A percentile compares a stretch with the other conserved stretches of the same genome.
Conservation (phyloP, 2,113 vertebrate genomes). For the Misgurnus anguillicaudatus region DNA sequence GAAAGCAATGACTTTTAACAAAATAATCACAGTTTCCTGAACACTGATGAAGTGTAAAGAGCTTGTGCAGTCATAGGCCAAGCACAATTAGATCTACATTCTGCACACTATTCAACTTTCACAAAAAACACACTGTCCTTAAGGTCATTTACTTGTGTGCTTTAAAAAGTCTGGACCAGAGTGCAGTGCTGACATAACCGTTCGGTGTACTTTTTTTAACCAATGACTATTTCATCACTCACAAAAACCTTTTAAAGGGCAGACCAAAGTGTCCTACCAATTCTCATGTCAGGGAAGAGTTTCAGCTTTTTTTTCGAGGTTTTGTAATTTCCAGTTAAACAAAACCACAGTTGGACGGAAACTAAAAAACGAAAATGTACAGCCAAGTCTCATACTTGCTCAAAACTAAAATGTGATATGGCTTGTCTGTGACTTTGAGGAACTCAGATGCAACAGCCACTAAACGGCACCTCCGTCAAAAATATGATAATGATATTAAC, state of each 20-base stretch:
- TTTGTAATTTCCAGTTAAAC: background rate
- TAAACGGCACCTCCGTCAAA: too few relatives aligned
- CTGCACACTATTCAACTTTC: background rate
- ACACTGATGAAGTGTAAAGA: background rate
- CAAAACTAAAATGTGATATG: background rate
- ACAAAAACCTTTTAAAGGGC: background rate
- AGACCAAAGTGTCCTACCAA: background rate
- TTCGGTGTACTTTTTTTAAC: background rate
- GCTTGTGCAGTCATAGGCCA: background rate
- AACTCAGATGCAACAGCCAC: background rate
- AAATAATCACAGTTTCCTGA: background rate
- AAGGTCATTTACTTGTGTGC: background rate
- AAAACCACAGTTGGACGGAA: background rate
- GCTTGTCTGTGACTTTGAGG: background rate
- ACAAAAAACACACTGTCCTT: conserved; percentile 5
- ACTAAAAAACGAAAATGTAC: background rate
- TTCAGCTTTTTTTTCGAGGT: background rate
- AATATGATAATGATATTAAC: too few relatives aligned
- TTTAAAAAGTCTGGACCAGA: background rate
- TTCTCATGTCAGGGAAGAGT: background rate
- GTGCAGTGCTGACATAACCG: conserved; percentile 7
- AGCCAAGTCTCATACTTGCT: background rate
- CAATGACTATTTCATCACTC: background rate
- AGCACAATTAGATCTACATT: background rate
- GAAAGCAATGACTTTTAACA: background rate